Conservation (phyloP, 2,888 invertebrate species). For the Eurytoma adleriae region DNA sequence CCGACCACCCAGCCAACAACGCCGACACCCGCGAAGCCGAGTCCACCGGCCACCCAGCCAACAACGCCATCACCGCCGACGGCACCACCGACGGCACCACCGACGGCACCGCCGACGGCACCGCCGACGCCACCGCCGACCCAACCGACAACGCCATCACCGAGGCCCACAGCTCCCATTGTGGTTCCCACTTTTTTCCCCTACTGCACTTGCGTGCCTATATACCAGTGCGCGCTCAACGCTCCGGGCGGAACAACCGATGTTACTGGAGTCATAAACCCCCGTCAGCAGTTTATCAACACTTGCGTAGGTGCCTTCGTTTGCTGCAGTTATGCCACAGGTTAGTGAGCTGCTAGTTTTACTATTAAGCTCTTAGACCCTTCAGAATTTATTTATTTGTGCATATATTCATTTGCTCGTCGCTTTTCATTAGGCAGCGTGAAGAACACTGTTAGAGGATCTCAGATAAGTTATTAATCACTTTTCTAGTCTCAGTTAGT, state of each 20-base stretch:
- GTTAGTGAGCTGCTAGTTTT: conserved; percentile 1
- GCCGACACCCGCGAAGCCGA: conserved; percentile 33
- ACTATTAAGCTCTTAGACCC: background rate
- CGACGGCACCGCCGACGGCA: conserved; percentile 7
- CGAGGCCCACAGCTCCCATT: background rate
- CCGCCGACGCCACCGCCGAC: conserved; percentile 35
- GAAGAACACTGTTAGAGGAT: too few species aligned
- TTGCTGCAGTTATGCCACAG: conserved; percentile 28
- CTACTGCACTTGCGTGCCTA: conserved; percentile 66
- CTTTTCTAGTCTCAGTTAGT: too few species aligned
- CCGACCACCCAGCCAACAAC: conserved; percentile 54
- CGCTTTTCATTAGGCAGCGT: too few species aligned
- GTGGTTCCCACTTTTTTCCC: conserved; percentile 21
- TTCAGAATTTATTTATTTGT: too few species aligned
- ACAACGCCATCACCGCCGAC: conserved; percentile 51
- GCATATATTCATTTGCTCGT: too few species aligned
- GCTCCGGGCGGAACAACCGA: conserved; percentile 58
- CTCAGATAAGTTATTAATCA: too few species aligned
- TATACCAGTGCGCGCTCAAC: conserved; percentile 61
- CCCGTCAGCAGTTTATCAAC: conserved; percentile 58
- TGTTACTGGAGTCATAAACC: conserved; percentile 67
- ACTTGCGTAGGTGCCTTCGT: conserved; percentile 55
- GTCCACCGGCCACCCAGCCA: conserved; percentile 44
- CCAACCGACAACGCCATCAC: conserved; percentile 32
- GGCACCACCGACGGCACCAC: conserved; percentile 42